Percentiles rank a stretch among this genome's conserved stretches.
phyloP scores from a whole-genome alignment of 2,888 invertebrate species.

The Dasypolia templi region DNA sequence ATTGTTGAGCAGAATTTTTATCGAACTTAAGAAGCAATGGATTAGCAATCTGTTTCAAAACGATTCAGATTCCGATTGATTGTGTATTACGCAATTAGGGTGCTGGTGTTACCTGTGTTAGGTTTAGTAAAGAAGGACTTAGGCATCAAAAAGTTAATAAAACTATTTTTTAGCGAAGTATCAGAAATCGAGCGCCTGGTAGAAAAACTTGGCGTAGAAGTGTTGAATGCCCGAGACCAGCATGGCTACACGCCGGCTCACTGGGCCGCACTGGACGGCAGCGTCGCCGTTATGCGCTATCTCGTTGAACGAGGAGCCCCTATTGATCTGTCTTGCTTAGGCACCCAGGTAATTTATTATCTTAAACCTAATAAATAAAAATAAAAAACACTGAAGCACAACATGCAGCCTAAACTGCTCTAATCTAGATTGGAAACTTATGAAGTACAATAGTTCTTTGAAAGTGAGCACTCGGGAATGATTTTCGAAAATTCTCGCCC shows the following conservation, averaged over 20 bases:
- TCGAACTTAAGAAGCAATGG: too few species aligned
- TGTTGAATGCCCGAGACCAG: constrained; percentile 95
- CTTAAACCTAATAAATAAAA: too few species aligned
- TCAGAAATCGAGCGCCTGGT: constrained; percentile 95
- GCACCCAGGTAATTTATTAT: constrained; percentile 91
- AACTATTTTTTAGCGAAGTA: constrained; percentile 91
- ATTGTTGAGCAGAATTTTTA: too few species aligned
- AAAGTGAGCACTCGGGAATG: background rate
- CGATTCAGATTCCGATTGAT: too few species aligned
- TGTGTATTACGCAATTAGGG: too few species aligned
- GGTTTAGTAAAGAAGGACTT: too few species aligned
- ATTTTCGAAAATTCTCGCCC: background rate
- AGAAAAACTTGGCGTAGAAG: constrained; percentile 94
- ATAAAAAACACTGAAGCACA: background rate
- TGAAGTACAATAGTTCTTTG: background rate
- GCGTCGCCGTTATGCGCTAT: constrained; percentile 96
- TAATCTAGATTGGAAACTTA: too few species aligned
- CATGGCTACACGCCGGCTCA: constrained; percentile 98
- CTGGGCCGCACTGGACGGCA: constrained; percentile 97
- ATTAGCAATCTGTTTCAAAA: too few species aligned
- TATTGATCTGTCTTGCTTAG: constrained; percentile 96
- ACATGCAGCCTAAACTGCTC: background rate
- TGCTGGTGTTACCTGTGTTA: background rate
- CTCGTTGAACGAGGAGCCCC: constrained; percentile 95
- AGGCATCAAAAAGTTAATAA: background rate